These are phyloP conservation scores for Toxonevra muliebris DNA, from an alignment of 2,888 invertebrate genomes.

Conservation along the genomic window DNA sequence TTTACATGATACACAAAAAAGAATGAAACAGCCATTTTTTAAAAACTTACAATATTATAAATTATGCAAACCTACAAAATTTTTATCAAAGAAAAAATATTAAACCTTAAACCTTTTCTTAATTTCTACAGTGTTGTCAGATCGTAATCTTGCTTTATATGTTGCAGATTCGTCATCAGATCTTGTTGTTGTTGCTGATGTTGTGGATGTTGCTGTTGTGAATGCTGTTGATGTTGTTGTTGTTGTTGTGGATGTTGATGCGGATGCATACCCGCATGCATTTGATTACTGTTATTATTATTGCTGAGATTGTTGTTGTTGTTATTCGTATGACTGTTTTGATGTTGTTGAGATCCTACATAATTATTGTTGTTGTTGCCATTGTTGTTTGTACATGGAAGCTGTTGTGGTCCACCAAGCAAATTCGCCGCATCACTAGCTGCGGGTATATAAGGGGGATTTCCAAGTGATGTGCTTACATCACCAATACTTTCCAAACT, in stretches of 20 bases:
- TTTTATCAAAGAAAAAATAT: slow-evolving; percentile 2
- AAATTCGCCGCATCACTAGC: slow-evolving; percentile 55
- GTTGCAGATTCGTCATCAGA: slow-evolving; percentile 62
- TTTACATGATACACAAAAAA: too few species aligned
- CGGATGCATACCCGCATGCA: slow-evolving; percentile 41
- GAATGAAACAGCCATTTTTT: too few species aligned
- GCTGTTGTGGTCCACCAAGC: slow-evolving; percentile 47
- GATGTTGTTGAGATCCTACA: slow-evolving; percentile 53
- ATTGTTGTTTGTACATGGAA: slow-evolving; percentile 55
- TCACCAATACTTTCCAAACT: slow-evolving; percentile 75
- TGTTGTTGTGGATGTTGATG: slow-evolving; percentile 39
- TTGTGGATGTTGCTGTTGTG: slow-evolving; percentile 37
- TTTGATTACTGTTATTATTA: slow-evolving; percentile 65
- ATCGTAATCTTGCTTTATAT: slow-evolving; percentile 88
- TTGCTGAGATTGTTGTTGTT: slow-evolving; percentile 36
- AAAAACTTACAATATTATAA: too few species aligned
- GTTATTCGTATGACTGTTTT: slow-evolving; percentile 37
- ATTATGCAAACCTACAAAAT: background rate
- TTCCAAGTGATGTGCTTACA: slow-evolving; percentile 63
- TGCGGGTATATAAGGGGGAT: slow-evolving; percentile 63
- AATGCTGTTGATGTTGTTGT: slow-evolving; percentile 36
- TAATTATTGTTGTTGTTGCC: slow-evolving; percentile 63
- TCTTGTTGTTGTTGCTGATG: slow-evolving; percentile 52
- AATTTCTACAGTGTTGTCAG: slow-evolving; percentile 77
- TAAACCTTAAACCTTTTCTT: background rate